Percentiles rank a stretch among this genome's conserved stretches.
phyloP scores from a whole-genome alignment of 2,113 vertebrate genomes.

The Melanerpes aurifrons region DNA sequence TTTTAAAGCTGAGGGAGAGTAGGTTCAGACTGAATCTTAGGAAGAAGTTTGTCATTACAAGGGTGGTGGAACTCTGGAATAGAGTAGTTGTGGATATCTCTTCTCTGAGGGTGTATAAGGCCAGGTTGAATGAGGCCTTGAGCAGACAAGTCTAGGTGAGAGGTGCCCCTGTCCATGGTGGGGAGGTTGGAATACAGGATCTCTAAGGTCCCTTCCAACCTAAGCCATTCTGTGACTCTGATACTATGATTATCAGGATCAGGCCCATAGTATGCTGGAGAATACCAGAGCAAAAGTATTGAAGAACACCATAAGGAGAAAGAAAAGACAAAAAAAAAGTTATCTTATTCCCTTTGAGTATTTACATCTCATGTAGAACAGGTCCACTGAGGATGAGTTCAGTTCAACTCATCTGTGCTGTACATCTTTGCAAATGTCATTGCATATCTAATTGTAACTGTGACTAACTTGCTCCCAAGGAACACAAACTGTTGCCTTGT shows the following conservation, averaged over 20 bases:
- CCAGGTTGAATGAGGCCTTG: too few relatives aligned
- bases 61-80: too few relatives aligned
- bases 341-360: not conserved
- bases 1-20: too few relatives aligned
- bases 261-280: not conserved
- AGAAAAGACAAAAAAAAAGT: slow-evolving; percentile 10
- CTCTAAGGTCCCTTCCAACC: too few relatives aligned
- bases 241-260: not conserved
- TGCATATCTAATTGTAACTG: slow-evolving; percentile 37
- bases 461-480: slow-evolving; percentile 33
- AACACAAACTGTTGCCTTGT: not conserved
- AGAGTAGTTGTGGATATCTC: too few relatives aligned
- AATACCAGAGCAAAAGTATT: slow-evolving; percentile 31
- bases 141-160: too few relatives aligned
- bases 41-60: too few relatives aligned
- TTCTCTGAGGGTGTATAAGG: too few relatives aligned
- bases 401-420: not conserved
- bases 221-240: too few relatives aligned
- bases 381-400: not conserved
- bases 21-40: too few relatives aligned
- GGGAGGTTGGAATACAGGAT: too few relatives aligned
- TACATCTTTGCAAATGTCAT: slow-evolving; percentile 28
- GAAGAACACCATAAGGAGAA: slow-evolving; percentile 44
- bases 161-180: too few relatives aligned
- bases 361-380: not conserved